A percentile compares a stretch with the other conserved stretches of the same genome.
These are phyloP conservation scores for Chrysotoxum bicinctum DNA, from an alignment of 2,888 invertebrate genomes.

Conservation along the genomic window DNA sequence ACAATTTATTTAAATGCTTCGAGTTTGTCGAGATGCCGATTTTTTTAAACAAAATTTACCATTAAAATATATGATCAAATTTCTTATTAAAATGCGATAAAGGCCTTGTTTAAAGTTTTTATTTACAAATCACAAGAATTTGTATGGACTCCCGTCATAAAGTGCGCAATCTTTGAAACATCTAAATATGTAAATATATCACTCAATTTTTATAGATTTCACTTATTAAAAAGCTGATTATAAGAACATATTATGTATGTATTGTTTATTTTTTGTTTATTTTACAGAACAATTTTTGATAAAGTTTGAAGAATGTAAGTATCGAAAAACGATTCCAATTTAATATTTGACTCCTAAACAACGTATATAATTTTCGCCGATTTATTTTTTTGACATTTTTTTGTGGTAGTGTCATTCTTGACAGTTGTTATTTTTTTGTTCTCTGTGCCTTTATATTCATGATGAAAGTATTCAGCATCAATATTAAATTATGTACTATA, in stretches of 20 bases:
- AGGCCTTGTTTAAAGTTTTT: neutral
- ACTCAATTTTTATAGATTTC: slow-evolving; percentile 2
- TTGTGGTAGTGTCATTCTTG: slow-evolving; percentile 73
- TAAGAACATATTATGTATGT: neutral
- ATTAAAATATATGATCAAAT: neutral
- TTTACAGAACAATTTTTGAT: slow-evolving; percentile 34
- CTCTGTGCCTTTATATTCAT: neutral
- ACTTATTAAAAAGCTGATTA: neutral
- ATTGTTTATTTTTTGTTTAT: neutral
- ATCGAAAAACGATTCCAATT: slow-evolving; percentile 63
- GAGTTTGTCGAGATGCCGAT: neutral
- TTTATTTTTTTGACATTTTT: slow-evolving; percentile 75
- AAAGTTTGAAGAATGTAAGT: slow-evolving; percentile 34
- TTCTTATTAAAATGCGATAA: neutral
- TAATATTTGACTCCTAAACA: slow-evolving; percentile 61
- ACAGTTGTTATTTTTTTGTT: neutral
- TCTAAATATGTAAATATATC: neutral
- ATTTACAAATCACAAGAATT: slow-evolving; percentile 49
- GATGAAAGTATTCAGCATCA: neutral
- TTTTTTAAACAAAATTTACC: neutral
- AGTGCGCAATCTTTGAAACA: slow-evolving; percentile 19
- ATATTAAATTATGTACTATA: too few relatives aligned
- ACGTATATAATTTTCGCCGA: slow-evolving; percentile 75
- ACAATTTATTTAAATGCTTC: neutral
- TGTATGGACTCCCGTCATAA: slow-evolving; percentile 11